phyloP scores from a whole-genome alignment of 1,140 invertebrate species.

The Heliconius nattereri region DNA sequence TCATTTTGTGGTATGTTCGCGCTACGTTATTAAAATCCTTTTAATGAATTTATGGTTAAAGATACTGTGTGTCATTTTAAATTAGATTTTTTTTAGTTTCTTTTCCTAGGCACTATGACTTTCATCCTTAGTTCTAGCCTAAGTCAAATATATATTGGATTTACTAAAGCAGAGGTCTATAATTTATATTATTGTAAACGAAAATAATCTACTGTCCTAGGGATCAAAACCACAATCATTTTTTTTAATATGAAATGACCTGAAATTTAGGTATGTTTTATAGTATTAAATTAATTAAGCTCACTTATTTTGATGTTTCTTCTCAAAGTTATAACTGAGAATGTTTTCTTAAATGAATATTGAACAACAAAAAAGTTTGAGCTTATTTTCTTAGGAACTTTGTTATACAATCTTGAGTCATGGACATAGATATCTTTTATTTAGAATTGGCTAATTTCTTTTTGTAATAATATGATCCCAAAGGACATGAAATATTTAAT shows the following conservation, averaged over 20 bases:
- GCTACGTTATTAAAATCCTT: neutral
- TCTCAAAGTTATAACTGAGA: neutral
- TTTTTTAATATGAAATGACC: no score
- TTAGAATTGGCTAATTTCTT: neutral
- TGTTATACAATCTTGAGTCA: neutral
- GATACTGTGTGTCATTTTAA: neutral
- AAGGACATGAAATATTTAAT: no score
- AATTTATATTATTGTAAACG: no score
- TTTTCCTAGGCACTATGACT: no score
- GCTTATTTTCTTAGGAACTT: neutral
- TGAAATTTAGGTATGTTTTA: neutral
- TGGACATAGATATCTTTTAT: neutral
- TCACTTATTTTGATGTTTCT: slow-evolving; percentile 10
- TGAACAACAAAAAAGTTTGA: neutral
- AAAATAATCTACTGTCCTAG: no score
- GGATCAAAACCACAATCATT: no score
- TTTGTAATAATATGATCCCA: neutral
- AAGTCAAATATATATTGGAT: no score
- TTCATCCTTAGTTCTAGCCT: no score
- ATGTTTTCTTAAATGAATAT: slow-evolving; percentile 10
- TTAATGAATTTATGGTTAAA: neutral
- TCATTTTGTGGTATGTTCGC: slow-evolving; percentile 16
- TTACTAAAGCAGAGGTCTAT: no score
- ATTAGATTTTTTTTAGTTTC: neutral
- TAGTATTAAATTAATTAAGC: neutral